Evolutionary conservation across 2,888 invertebrate species (phyloP), one percentile per base, ranked within the genome.

Genomic region (Dryococelus australis): DNA sequence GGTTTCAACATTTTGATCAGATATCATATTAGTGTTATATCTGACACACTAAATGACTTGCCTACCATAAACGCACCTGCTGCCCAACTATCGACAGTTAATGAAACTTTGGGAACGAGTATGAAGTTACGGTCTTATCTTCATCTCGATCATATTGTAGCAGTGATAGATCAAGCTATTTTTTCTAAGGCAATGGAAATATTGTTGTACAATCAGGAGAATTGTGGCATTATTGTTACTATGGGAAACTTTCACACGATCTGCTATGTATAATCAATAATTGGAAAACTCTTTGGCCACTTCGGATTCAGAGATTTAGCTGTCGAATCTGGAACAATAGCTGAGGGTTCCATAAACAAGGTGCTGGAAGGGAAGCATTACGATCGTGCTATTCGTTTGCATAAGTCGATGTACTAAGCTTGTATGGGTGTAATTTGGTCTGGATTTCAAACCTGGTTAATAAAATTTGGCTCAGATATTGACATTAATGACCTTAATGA

Each of bases 381-480:
- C 80, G n/a, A 80, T 28, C 80, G 80, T 80, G 80, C n/a, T 24
- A 80, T 80, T n/a, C n/a, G n/a, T 80, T 80, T 80, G 4, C 28
- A 2, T 80, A 80, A 80, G 80, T 80, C 10, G 26, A 28, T 80
- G 28, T 80, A 12, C 80, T 0, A 80, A 28, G 80, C 80, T n/a
- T 80, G 26, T 28, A 80, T 80, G 80, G 12, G 80, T 27, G n/a
- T 80, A 10, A 0, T 13, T 28, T 80, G 80, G 26, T 80, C 27
- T 27, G 27, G 28, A 28, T 80, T 80, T 80, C 28, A 80, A 27
- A 0, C 26, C 80, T 80, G 12, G 80, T 5, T 27, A 2, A 28
- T 0, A 1, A 80, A 80, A 51, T 5, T 12, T 2, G 51, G 8
- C 12, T 4, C 8, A 51, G 0, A 51, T 51, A 16, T 51, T 16